phyloP scores from a whole-genome alignment of 2,113 vertebrate species.

The Irena cyanogastra region DNA sequence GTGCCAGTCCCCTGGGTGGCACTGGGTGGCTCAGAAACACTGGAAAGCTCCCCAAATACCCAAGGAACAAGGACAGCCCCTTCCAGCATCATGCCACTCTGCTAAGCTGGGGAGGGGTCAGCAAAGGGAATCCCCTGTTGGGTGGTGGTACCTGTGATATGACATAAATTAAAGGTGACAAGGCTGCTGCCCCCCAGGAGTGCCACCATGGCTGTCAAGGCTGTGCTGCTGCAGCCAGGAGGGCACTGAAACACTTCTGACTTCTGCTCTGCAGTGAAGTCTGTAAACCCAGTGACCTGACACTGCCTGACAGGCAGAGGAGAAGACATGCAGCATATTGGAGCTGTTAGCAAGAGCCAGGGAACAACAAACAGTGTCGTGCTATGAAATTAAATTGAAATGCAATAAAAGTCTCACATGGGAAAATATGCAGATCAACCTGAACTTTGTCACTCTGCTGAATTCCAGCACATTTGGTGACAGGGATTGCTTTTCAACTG shows the following conservation, averaged over 20 bases:
- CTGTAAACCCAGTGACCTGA: neutral
- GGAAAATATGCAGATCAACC: constrained; percentile 5
- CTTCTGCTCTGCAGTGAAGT: neutral
- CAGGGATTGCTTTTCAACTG: constrained; percentile 5
- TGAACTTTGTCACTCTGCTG: constrained; percentile 22
- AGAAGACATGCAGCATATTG: constrained; percentile 19
- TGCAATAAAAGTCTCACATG: neutral
- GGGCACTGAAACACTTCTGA: neutral
- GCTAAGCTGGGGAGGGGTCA: neutral
- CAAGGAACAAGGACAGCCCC: neutral
- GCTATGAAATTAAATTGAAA: constrained; percentile 6
- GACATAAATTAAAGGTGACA: neutral
- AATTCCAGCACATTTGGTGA: neutral
- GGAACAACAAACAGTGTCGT: neutral
- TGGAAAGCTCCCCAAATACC: fast-evolving
- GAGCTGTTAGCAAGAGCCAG: constrained; percentile 4
- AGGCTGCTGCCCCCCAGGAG: neutral
- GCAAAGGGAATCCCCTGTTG: neutral
- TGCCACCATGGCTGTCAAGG: neutral
- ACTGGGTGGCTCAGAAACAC: neutral
- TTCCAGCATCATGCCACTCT: neutral
- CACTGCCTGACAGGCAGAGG: neutral
- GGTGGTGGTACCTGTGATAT: neutral
- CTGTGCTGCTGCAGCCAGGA: neutral
- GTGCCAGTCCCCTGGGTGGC: no score